Evolutionary conservation across 1,140 invertebrate species (phyloP).

Genomic region (Anoplolepis gracilipes): DNA sequence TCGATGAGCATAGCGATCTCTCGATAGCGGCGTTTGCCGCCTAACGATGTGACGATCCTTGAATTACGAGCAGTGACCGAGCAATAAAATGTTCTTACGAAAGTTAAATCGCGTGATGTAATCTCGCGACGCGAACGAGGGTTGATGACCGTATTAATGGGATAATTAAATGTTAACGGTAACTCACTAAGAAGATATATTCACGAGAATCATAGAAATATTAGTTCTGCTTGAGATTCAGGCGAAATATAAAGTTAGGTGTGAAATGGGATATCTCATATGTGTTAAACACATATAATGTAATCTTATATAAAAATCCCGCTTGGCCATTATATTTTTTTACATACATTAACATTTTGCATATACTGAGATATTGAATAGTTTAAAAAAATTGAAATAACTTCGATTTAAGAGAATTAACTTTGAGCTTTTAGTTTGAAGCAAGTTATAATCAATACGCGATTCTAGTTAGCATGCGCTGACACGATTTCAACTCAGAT

Average conservation of each 20-base stretch:
- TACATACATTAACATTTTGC: not conserved
- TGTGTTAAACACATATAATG: not conserved
- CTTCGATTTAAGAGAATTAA: not conserved
- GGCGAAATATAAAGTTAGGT: not conserved
- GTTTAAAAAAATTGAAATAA: not conserved
- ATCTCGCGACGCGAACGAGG: not conserved
- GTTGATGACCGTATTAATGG: constrained; percentile 25
- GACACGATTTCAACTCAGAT: not conserved
- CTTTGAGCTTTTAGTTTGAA: not conserved
- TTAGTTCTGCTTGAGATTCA: not conserved
- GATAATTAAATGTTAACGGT: constrained; percentile 24
- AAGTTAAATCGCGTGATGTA: constrained; percentile 42
- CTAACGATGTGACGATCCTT: constrained; percentile 60
- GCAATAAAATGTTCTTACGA: constrained; percentile 46
- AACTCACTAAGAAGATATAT: constrained; percentile 5
- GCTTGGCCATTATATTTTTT: not conserved
- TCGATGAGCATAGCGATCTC: constrained; percentile 46
- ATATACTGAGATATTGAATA: not conserved
- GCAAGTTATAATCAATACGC: constrained; percentile 14
- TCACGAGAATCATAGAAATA: not conserved
- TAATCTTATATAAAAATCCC: not conserved
- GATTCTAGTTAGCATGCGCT: not conserved
- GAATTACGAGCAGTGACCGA: constrained; percentile 35
- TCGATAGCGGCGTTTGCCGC: constrained; percentile 16
- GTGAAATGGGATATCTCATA: not conserved